Conservation (phyloP, 2,797 vertebrate species). For the Coluber constrictor region DNA sequence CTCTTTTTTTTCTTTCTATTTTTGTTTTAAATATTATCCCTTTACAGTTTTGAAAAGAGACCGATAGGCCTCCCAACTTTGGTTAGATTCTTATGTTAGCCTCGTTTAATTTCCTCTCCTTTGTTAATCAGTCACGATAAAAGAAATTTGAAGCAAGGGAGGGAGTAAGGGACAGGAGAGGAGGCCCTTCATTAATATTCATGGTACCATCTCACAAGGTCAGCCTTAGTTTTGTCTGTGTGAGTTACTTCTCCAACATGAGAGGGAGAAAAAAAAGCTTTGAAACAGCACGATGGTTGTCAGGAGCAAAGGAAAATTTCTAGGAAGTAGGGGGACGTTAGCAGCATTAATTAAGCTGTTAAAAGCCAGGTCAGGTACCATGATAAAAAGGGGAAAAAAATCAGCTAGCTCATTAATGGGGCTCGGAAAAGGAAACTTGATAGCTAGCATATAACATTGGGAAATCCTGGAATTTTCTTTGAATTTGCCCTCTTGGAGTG, state of each 20-base stretch:
- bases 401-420: neutral
- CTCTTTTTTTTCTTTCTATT: neutral
- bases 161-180: constrained; percentile 6
- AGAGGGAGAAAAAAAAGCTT: constrained; percentile 44
- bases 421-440: neutral
- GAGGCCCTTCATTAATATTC: constrained; percentile 63
- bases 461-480: neutral
- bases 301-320: constrained; percentile 43
- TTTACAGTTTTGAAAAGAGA: constrained; percentile 29
- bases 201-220: constrained; percentile 43
- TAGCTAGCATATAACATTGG: neutral
- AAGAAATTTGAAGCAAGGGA: constrained; percentile 40
- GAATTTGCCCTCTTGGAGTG: neutral
- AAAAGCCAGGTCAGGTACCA: constrained; percentile 27
- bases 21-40: neutral
- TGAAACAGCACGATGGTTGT: constrained; percentile 40
- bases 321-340: constrained; percentile 21
- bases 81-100: neutral
- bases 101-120: constrained; percentile 51
- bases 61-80: constrained; percentile 27
- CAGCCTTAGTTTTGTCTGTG: constrained; percentile 55
- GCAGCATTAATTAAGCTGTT: constrained; percentile 20
- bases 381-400: constrained; percentile 4
- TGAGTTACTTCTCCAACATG: constrained; percentile 48
- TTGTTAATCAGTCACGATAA: constrained; percentile 39